Evolutionary conservation across 2,113 vertebrate genomes (phyloP).

Genomic region (Rhegmatorhina hoffmannsi): DNA sequence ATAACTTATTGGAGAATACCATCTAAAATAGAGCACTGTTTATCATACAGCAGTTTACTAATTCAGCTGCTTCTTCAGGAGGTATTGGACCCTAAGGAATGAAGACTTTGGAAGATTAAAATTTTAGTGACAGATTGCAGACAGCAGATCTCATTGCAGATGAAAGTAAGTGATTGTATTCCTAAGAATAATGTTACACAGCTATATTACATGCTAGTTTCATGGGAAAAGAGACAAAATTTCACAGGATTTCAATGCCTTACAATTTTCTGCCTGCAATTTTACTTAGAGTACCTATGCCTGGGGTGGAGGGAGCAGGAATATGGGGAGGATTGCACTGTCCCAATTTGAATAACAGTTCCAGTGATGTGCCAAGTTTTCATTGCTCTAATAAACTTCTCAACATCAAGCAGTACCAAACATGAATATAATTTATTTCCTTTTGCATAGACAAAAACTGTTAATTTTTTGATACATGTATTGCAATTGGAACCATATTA

Average conservation of each 20-base stretch:
- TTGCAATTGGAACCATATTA: background rate
- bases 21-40: background rate
- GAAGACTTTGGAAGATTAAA: background rate
- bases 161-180: background rate
- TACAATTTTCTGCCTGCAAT: background rate
- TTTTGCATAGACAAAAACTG: background rate
- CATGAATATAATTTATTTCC: background rate
- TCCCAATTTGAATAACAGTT: background rate
- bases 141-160: background rate
- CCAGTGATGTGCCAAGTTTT: background rate
- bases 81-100: background rate
- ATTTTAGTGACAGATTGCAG: background rate
- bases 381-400: background rate
- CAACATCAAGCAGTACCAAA: background rate
- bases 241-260: background rate
- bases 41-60: background rate
- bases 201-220: background rate
- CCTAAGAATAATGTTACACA: background rate
- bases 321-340: background rate
- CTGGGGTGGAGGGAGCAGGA: rapidly evolving
- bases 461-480: background rate
- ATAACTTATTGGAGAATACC: background rate
- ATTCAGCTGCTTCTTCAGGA: background rate
- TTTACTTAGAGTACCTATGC: background rate
- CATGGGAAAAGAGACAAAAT: background rate